These are phyloP conservation scores for Drosophila incognita DNA, from an alignment of 2,888 invertebrate species.

Conservation along the genomic window DNA sequence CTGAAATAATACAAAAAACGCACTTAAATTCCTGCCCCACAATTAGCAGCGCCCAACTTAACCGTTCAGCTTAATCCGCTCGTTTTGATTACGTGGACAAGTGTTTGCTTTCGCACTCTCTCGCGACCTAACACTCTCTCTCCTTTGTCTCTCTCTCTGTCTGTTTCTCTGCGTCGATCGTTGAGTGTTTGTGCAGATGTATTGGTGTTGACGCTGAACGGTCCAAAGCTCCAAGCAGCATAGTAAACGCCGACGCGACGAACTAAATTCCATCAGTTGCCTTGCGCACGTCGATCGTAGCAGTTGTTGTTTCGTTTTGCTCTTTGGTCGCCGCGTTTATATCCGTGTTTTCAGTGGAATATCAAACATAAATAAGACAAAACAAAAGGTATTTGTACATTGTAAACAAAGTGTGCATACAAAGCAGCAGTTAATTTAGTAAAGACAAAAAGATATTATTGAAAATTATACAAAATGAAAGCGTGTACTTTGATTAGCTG, in stretches of 20 bases:
- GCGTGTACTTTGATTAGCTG: constrained; percentile 77
- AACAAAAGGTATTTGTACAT: constrained; percentile 50
- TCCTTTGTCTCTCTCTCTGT: not conserved
- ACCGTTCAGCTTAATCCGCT: constrained; percentile 30
- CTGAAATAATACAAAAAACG: not conserved
- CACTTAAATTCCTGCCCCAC: not conserved
- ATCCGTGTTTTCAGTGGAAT: constrained; percentile 40
- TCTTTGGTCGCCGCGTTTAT: constrained; percentile 31
- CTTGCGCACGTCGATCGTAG: constrained; percentile 69
- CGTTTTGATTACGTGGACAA: constrained; percentile 75
- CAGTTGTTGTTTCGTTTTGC: constrained; percentile 52
- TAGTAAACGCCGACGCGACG: constrained; percentile 41
- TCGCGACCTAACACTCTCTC: not conserved
- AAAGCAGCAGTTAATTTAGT: constrained; percentile 11
- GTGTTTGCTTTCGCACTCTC: constrained; percentile 34
- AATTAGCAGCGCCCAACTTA: not conserved
- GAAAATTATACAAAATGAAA: constrained; percentile 54
- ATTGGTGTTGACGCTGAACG: constrained; percentile 13
- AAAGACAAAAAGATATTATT: not conserved
- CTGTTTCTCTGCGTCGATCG: not conserved
- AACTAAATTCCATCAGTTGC: constrained; percentile 59
- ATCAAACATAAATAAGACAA: constrained; percentile 27
- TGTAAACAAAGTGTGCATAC: constrained; percentile 24
- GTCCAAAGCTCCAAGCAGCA: constrained; percentile 17
- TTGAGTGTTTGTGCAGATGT: constrained; percentile 14